Evolutionary conservation across 1,140 invertebrate genomes (phyloP).

Genomic region (Chrysoperla carnea): DNA sequence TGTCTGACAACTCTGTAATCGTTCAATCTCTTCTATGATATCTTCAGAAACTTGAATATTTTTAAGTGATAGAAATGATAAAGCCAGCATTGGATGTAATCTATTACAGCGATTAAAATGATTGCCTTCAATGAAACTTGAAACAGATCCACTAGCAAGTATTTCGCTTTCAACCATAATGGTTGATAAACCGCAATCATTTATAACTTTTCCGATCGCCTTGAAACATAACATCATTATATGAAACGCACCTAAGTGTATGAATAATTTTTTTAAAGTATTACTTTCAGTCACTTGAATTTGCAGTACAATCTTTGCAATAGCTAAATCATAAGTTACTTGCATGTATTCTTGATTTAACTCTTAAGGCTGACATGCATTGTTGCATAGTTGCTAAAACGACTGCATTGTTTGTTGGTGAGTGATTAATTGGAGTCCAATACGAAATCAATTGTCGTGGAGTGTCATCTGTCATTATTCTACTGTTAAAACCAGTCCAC

Average conservation of each 20-base stretch:
- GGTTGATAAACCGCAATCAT: conserved; percentile 21
- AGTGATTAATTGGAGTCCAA: conserved; percentile 16
- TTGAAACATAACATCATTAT: conserved; percentile 28
- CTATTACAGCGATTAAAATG: conserved; percentile 20
- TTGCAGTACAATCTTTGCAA: conserved; percentile 22
- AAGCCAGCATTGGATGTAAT: conserved; percentile 14
- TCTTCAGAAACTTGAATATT: conserved; percentile 9
- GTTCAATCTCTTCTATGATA: conserved; percentile 5
- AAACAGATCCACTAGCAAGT: conserved; percentile 16
- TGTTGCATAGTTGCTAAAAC: conserved; percentile 17
- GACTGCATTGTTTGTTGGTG: conserved; percentile 14
- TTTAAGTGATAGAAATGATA: conserved; percentile 7
- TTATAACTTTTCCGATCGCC: conserved; percentile 25
- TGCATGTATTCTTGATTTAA: conserved; percentile 14
- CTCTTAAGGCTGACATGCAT: conserved; percentile 10
- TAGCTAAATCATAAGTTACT: conserved; percentile 21
- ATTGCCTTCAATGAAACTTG: conserved; percentile 16
- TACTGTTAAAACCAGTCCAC: conserved; percentile 12
- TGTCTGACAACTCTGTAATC: conserved; percentile 6
- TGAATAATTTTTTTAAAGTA: conserved; percentile 23
- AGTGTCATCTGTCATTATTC: conserved; percentile 7
- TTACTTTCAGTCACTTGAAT: conserved; percentile 18
- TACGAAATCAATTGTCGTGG: conserved; percentile 11
- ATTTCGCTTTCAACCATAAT: conserved; percentile 21
- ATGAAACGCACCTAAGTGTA: conserved; percentile 27